Base-by-base conservation (phyloP, 2,888 invertebrate genomes). In the Eulithis testata region DNA sequence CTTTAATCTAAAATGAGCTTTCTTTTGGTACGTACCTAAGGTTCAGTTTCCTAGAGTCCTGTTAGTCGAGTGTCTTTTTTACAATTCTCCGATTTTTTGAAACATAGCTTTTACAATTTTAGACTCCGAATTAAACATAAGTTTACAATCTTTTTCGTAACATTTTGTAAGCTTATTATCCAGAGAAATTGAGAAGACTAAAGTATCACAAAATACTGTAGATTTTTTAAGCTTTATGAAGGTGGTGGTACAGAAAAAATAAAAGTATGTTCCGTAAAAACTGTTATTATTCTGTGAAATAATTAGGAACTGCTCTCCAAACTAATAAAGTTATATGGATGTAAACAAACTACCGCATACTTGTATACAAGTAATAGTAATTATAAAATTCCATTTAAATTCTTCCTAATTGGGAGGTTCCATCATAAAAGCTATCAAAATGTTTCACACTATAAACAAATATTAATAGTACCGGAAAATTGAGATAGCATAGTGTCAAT, bases 311-410 rank as follows among this genome's bases (percentile, higher is more conserved):
- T 70, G 73, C 69, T 71, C 66, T 77, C 74, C 75, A 78, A 77
- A 71, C 75, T 77, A 81, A 83, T 83, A 82, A 84, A 84, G 72
- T 83, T 82, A 79, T 82, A 80, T 77, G 70, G 76, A 74, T 78
- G 75, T 81, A 79, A 81, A 83, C 83, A 80, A 80, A 82, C 77
- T 72, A 77, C 73, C 70, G 66, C 70, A 65, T 72, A 73, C 71
- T 73, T 72, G 74, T 78, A 79, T 73, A 74, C 68, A 76, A 74
- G 69, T 73, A 70, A 74, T 70, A 61, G 71, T 78, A 76, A 80
- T 79, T 77, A 80, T 74, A 73, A 80, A 74, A 76, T 76, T 75
- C 75, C 73, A 71, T 74, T 69, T 69, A 71, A 70, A 76, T 74
- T 73, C 60, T 64, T 73, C 70, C 76, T 79, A 82, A 81, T 81